A percentile compares a stretch with the other conserved stretches of the same genome.
phyloP scores from a whole-genome alignment of 2,888 invertebrate species.

The Sminthurinus aureus region DNA sequence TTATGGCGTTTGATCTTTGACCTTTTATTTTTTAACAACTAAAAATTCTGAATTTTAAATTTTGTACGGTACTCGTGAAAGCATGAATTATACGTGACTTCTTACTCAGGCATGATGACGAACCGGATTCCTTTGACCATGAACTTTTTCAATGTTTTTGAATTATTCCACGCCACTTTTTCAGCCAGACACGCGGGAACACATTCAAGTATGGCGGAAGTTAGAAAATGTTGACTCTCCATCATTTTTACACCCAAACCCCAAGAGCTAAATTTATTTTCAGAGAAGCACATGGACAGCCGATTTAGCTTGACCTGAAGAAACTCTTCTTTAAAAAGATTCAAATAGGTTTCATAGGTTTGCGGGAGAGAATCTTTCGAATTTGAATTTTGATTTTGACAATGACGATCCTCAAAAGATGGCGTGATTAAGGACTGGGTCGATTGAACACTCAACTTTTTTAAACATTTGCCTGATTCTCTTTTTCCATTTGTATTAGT shows the following conservation, averaged over 20 bases:
- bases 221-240: constrained; percentile 8
- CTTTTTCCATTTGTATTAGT: background rate
- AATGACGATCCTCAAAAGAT: too few species aligned
- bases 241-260: constrained; percentile 22
- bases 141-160: background rate
- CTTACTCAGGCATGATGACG: background rate
- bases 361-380: background rate
- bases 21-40: too few species aligned
- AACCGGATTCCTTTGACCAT: background rate
- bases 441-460: background rate
- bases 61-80: too few species aligned
- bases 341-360: constrained; percentile 8
- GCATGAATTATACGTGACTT: too few species aligned
- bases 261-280: constrained; percentile 27
- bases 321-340: constrained; percentile 14
- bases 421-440: background rate
- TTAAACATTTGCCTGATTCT: constrained; percentile 1
- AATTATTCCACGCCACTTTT: constrained; percentile 20
- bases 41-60: too few species aligned
- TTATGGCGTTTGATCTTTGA: too few species aligned
- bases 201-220: background rate
- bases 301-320: background rate
- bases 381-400: too few species aligned
- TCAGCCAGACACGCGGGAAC: constrained; percentile 22
- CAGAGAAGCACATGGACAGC: background rate